Evolutionary conservation across 2,888 invertebrate species (phyloP), one percentile per base, ranked within the genome.

Genomic region (Stenodema calcarata): DNA sequence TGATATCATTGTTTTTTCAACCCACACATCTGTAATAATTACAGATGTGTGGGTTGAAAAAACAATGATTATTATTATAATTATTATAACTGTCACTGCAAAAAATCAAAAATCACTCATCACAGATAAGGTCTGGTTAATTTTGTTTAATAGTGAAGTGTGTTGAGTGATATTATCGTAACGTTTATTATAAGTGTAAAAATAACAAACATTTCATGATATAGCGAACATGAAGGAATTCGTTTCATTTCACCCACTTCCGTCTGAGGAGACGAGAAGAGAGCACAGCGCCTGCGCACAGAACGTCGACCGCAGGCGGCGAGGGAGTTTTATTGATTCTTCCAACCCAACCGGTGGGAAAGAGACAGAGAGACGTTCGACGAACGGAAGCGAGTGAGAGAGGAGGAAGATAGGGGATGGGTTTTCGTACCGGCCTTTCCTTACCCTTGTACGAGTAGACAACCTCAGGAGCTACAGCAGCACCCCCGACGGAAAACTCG

Each of bases 291-390:
- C 82, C 9, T 69, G 82, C 69, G 82, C 82, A 4, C 6, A 12
- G 23, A 27, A 4, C 11, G 50, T 14, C 35, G n/a, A 27, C 42
- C 27, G 82, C 42, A 82, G 82, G 82, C 69, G 42, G 82, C 27
- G 18, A 27, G 27, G 80, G 82, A 69, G 18, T 82, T 82, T 82
- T 82, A 82, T 82, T 82, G 82, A 82, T 82, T 82, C 82, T 82
- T 82, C 69, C 30, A 69, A 44, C 54, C 80, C 69, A 69, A 16
- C 35, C 27, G 82, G 69, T 14, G 27, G 3, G 82, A 69, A 42
- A 28, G 82, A 69, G 82, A 27, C 16, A 41, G 62, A 73, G 14
- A 30, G 23, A 41, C 35, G 44, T 44, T 16, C 27, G 16, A 23
- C 1, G 41, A 70, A 41, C 23, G 78, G 78, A 30, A 3, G 78